Percentiles rank a stretch among this genome's conserved stretches.
phyloP scores from a whole-genome alignment of 1,140 invertebrate genomes.

The Condylostylus longicornis region DNA sequence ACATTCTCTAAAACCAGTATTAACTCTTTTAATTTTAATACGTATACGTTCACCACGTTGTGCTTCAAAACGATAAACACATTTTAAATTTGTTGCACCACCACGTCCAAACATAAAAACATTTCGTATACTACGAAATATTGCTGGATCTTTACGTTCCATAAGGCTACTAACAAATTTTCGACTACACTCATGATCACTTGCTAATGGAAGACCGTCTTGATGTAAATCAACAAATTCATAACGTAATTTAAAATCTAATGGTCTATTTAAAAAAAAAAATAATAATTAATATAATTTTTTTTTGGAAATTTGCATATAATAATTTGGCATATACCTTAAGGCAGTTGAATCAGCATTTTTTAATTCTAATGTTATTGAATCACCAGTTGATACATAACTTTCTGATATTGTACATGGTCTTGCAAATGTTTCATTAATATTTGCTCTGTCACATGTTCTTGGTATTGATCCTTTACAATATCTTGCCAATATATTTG shows the following conservation, averaged over 20 bases:
- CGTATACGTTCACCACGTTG: constrained; percentile 60
- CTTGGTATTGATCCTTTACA: constrained; percentile 60
- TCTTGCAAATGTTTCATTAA: constrained; percentile 34
- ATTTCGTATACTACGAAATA: constrained; percentile 56
- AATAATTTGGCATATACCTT: constrained; percentile 38
- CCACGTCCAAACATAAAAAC: constrained; percentile 76
- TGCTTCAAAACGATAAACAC: constrained; percentile 70
- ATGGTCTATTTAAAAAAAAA: constrained; percentile 43
- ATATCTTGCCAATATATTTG: constrained; percentile 57
- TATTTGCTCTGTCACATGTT: constrained; percentile 53
- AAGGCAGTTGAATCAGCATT: constrained; percentile 69
- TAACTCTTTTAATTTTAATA: constrained; percentile 46
- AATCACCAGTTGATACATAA: constrained; percentile 63
- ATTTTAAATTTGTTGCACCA: constrained; percentile 65
- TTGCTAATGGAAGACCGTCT: constrained; percentile 59
- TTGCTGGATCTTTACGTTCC: constrained; percentile 39
- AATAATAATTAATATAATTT: neutral
- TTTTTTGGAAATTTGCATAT: neutral
- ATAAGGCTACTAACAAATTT: constrained; percentile 45
- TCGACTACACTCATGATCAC: constrained; percentile 27
- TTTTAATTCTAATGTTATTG: constrained; percentile 62
- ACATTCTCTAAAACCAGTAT: constrained; percentile 50
- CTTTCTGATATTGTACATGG: constrained; percentile 68
- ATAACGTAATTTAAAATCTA: constrained; percentile 72
- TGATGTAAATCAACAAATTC: constrained; percentile 78